These are phyloP conservation scores for Panthera uncia DNA, from an alignment of 2,113 vertebrate species.

Conservation along the genomic window DNA sequence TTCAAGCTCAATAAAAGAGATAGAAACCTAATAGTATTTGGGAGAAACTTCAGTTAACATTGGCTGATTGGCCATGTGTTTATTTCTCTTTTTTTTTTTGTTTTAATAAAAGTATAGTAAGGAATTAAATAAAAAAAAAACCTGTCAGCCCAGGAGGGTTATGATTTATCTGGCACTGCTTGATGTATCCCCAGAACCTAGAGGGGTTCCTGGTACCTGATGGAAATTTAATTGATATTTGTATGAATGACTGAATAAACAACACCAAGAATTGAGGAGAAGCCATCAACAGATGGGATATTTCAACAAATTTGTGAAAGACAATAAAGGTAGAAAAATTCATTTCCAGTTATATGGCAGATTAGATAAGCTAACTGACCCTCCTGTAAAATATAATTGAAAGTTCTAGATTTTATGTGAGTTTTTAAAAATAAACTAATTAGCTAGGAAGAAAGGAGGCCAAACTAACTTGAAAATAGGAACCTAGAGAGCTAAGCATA, in stretches of 20 bases:
- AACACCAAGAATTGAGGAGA: neutral
- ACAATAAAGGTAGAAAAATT: neutral
- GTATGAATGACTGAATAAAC: neutral
- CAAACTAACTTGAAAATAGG: neutral
- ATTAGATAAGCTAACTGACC: neutral
- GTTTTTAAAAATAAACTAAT: neutral
- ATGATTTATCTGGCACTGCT: neutral
- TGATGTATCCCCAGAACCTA: neutral
- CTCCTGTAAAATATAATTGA: neutral
- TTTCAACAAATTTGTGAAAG: neutral
- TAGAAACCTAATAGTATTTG: neutral
- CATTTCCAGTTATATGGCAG: neutral
- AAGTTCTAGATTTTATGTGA: neutral
- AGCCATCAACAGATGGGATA: neutral
- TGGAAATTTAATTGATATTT: neutral
- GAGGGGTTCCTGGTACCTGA: neutral
- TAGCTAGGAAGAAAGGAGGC: neutral
- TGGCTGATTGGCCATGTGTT: neutral
- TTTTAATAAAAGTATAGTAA: constrained; percentile 2
- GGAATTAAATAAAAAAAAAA: neutral
- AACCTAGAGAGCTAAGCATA: neutral
- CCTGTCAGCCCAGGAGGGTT: neutral
- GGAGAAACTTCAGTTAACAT: neutral
- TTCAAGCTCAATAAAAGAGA: neutral
- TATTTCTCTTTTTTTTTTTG: neutral